phyloP scores from a whole-genome alignment of 2,113 vertebrate species.

The Plotosus lineatus region DNA sequence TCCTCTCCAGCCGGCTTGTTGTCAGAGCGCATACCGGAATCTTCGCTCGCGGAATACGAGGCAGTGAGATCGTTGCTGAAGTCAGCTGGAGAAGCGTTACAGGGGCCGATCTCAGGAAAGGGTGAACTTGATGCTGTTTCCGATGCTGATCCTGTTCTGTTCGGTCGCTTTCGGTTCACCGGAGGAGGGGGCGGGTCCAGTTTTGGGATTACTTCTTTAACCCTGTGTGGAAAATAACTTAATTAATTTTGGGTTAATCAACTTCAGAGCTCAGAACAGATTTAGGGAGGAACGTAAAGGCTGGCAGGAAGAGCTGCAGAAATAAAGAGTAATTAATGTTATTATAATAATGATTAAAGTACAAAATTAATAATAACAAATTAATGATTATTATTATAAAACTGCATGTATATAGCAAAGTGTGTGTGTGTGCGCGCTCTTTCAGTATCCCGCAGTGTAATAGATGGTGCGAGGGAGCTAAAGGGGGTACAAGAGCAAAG shows the following conservation, averaged over 20 bases:
- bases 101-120: constrained; percentile 71
- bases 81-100: constrained; percentile 71
- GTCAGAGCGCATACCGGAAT: constrained; percentile 67
- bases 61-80: constrained; percentile 65
- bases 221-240: constrained; percentile 60
- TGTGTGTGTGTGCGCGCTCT: constrained; percentile 51
- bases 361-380: no score
- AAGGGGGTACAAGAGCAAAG: constrained; percentile 9
- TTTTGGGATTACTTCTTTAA: constrained; percentile 75
- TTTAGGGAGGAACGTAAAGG: neutral
- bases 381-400: neutral
- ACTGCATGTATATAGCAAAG: neutral
- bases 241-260: neutral
- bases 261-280: neutral
- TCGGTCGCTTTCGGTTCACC: constrained; percentile 74
- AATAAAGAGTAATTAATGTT: neutral
- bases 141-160: constrained; percentile 73
- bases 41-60: constrained; percentile 71
- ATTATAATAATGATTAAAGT: neutral
- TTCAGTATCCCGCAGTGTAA: constrained; percentile 57
- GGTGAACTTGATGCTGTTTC: constrained; percentile 64
- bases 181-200: constrained; percentile 77
- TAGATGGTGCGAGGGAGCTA: constrained; percentile 23
- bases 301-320: neutral
- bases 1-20: constrained; percentile 69